phyloP scores from a whole-genome alignment of 2,113 vertebrate genomes.

The Rhinoderma darwinii region DNA sequence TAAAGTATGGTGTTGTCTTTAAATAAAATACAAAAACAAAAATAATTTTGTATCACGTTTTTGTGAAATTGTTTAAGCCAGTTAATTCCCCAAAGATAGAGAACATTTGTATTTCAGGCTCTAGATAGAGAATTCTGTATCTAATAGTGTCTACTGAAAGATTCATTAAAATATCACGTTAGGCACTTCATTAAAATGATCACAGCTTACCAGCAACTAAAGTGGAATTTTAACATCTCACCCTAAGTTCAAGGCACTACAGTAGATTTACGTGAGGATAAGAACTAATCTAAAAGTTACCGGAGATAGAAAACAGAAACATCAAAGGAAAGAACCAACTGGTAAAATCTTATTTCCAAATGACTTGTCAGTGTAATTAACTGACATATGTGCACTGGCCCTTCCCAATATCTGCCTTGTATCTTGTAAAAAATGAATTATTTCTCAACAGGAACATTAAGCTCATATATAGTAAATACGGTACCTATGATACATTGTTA shows the following conservation, averaged over 20 bases:
- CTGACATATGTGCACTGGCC: conserved; percentile 31
- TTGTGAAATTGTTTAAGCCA: conserved; percentile 25
- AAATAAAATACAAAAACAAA: not conserved
- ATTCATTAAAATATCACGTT: conserved; percentile 45
- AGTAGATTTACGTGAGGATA: conserved; percentile 15
- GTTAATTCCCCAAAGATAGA: conserved; percentile 24
- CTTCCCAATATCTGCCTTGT: conserved; percentile 30
- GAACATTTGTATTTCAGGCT: conserved; percentile 20
- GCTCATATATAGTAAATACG: conserved; percentile 1
- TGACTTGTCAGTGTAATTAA: conserved; percentile 38
- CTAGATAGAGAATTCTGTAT: conserved; percentile 11
- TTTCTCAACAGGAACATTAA: conserved; percentile 9
- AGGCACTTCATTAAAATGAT: conserved; percentile 47
- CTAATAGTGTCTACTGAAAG: conserved; percentile 28
- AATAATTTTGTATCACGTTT: not conserved
- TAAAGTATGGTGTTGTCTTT: conserved; percentile 1
- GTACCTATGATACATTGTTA: not conserved
- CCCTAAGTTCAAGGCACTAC: conserved; percentile 40
- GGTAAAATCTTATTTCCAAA: conserved; percentile 13
- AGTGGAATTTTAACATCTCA: conserved; percentile 42
- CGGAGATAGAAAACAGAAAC: conserved; percentile 13
- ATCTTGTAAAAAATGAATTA: conserved; percentile 13
- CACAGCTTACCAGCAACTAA: conserved; percentile 2
- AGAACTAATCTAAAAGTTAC: conserved; percentile 39
- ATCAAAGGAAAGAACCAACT: conserved; percentile 28